A percentile compares a stretch with the other conserved stretches of the same genome.
Evolutionary conservation across 2,888 invertebrate genomes (phyloP).

Genomic region (Nudaria mundana): DNA sequence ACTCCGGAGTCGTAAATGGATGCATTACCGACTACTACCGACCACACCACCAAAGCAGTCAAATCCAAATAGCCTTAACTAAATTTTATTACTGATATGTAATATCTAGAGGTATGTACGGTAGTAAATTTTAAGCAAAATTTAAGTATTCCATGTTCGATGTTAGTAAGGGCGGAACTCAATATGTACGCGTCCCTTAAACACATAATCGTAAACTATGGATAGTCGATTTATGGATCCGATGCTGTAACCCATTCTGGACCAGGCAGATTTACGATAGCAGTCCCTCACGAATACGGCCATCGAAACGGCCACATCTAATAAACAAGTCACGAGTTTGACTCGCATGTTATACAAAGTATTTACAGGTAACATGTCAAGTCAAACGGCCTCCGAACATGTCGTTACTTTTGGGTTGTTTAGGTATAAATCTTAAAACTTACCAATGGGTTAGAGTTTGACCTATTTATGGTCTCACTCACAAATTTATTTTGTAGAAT

Average conservation of each 20-base stretch:
- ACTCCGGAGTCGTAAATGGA: too few species aligned
- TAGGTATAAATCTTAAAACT: neutral
- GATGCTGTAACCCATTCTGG: conserved; percentile 68
- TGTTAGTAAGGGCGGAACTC: conserved; percentile 41
- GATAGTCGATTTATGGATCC: conserved; percentile 73
- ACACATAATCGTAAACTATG: conserved; percentile 70
- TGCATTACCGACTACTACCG: too few species aligned
- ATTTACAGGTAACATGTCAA: conserved; percentile 16
- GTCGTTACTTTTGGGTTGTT: neutral
- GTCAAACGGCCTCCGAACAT: neutral
- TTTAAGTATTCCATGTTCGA: conserved; percentile 43
- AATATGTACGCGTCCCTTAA: conserved; percentile 55
- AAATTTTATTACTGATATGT: too few species aligned
- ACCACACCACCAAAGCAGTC: too few species aligned
- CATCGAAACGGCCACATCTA: conserved; percentile 55
- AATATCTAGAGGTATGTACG: too few species aligned
- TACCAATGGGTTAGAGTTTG: neutral
- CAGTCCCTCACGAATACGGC: conserved; percentile 63
- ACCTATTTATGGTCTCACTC: neutral
- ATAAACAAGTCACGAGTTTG: conserved; percentile 54
- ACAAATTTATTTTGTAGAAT: too few species aligned
- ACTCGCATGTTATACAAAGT: conserved; percentile 28
- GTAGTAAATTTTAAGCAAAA: conserved; percentile 25
- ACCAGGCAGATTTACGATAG: conserved; percentile 70
- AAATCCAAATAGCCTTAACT: too few species aligned